Percentiles rank a stretch among this genome's conserved stretches.
Evolutionary conservation across 2,797 vertebrate genomes (phyloP).

Genomic region (Nannoperca australis): DNA sequence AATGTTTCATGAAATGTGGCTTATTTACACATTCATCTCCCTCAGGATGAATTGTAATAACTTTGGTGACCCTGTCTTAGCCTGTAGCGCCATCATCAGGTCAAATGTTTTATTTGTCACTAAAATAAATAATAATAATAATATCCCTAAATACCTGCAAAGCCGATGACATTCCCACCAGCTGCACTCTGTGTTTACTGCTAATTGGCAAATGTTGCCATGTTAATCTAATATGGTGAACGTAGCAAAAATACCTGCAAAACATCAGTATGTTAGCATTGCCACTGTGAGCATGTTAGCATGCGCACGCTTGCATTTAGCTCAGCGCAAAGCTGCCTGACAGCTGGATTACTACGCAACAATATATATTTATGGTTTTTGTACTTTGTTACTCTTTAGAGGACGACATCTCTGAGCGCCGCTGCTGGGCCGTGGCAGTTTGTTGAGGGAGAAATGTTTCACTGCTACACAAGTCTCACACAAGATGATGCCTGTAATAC

Average conservation of each 20-base stretch:
- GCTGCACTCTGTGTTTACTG: neutral
- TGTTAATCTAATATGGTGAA: neutral
- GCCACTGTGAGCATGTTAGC: neutral
- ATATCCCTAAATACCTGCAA: neutral
- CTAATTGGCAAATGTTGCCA: neutral
- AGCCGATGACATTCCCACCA: neutral
- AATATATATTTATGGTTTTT: too few species aligned
- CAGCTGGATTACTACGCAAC: too few species aligned
- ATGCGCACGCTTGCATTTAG: neutral
- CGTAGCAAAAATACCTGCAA: neutral
- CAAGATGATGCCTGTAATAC: slow-evolving; percentile 15
- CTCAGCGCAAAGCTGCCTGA: neutral
- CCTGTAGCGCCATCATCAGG: neutral
- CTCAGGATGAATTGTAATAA: neutral
- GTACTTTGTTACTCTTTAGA: too few species aligned
- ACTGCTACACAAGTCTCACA: slow-evolving; percentile 30
- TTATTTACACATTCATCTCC: neutral
- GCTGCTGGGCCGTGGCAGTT: slow-evolving; percentile 1
- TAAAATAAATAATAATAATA: too few species aligned
- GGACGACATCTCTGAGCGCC: neutral
- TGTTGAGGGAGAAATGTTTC: slow-evolving; percentile 9
- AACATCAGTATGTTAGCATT: neutral
- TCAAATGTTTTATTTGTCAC: neutral
- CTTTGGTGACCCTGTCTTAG: neutral
- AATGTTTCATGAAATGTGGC: too few species aligned